Conservation (phyloP, 2,888 invertebrate genomes). For the Hedychridium roseum region DNA sequence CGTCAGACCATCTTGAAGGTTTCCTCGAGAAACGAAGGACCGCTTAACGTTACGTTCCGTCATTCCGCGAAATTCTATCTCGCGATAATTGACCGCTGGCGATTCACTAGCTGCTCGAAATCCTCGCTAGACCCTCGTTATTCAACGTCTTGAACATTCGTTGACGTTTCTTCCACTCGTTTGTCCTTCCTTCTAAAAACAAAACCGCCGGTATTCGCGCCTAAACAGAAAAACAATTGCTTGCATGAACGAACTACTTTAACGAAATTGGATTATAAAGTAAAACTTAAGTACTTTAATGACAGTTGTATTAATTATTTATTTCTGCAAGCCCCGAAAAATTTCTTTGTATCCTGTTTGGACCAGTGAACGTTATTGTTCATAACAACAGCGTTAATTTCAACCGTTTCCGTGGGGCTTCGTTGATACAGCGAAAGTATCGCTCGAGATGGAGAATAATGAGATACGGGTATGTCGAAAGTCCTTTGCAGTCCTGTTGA, state of each 20-base stretch:
- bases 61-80: conserved; percentile 11
- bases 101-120: too few relatives aligned
- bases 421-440: conserved; percentile 14
- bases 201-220: too few relatives aligned
- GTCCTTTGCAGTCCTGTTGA: conserved; percentile 27
- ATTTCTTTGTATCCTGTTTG: conserved; percentile 30
- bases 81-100: conserved; percentile 5
- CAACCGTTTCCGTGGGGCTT: conserved; percentile 17
- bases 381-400: conserved; percentile 29
- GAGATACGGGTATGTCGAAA: conserved; percentile 26
- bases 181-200: too few relatives aligned
- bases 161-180: too few relatives aligned
- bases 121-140: too few relatives aligned
- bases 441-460: conserved; percentile 24
- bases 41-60: background rate
- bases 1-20: conserved; percentile 24
- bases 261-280: too few relatives aligned
- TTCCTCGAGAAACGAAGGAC: conserved; percentile 21
- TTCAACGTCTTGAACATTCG: too few relatives aligned
- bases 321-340: too few relatives aligned
- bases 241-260: too few relatives aligned
- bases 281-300: too few relatives aligned
- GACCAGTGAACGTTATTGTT: conserved; percentile 26
- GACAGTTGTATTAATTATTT: too few relatives aligned
- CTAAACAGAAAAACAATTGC: too few relatives aligned